Conservation (phyloP, 2,797 vertebrate species). For the Arrhamphus sclerolepis region DNA sequence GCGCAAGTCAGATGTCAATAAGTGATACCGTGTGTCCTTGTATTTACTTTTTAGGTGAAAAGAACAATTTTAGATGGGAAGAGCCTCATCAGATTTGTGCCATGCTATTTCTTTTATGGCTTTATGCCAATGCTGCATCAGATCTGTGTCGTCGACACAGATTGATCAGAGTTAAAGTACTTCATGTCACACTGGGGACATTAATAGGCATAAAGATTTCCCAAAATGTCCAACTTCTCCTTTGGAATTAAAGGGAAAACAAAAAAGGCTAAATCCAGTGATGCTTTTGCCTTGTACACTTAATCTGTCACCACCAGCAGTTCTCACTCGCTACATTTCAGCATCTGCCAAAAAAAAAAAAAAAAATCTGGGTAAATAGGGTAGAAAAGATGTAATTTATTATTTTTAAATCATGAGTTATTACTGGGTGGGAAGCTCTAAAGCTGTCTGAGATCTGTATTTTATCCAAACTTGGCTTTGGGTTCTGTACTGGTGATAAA, state of each 20-base stretch:
- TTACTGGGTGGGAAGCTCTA: slow-evolving; percentile 51
- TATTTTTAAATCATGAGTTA: slow-evolving; percentile 76
- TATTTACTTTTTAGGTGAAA: neutral
- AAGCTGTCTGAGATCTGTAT: slow-evolving; percentile 40
- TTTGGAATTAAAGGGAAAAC: neutral
- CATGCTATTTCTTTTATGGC: neutral
- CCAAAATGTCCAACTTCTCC: neutral
- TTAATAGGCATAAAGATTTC: neutral
- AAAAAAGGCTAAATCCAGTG: neutral
- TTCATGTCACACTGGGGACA: neutral
- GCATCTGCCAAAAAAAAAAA: slow-evolving; percentile 69
- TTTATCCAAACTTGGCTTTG: slow-evolving; percentile 35
- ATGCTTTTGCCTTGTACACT: slow-evolving; percentile 19
- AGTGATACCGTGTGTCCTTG: neutral
- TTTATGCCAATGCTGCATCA: slow-evolving; percentile 2
- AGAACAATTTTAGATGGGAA: too few relatives aligned
- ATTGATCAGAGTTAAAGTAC: neutral
- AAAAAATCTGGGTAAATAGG: slow-evolving; percentile 38
- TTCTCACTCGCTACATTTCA: slow-evolving; percentile 25
- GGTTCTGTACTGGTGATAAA: slow-evolving; percentile 26
- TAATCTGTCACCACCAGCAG: too few relatives aligned
- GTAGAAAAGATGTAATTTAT: slow-evolving; percentile 23
- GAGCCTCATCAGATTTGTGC: too few relatives aligned
- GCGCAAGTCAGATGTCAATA: slow-evolving; percentile 9
- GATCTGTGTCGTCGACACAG: too few relatives aligned